Conservation (phyloP, 1,140 invertebrate genomes). For the Eriocheir sinensis region DNA sequence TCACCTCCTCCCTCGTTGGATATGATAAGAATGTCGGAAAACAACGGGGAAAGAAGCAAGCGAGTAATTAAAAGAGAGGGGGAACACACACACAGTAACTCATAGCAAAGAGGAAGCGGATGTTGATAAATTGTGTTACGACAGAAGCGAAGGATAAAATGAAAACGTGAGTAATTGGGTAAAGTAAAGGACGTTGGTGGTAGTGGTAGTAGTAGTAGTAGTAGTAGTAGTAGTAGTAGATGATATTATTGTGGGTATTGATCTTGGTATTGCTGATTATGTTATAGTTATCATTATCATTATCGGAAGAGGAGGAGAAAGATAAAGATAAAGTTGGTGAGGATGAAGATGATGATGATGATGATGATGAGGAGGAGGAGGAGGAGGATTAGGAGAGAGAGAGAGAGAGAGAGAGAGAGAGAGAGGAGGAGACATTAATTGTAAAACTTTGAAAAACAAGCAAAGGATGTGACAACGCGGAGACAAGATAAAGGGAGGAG, state of each 20-base stretch:
- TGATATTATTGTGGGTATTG: too few relatives aligned
- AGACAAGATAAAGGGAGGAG: too few relatives aligned
- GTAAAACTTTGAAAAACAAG: too few relatives aligned
- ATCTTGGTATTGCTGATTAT: too few relatives aligned
- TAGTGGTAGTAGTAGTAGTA: neutral
- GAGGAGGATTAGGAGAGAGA: neutral
- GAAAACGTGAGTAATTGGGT: neutral
- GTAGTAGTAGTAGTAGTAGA: neutral
- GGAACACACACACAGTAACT: too few relatives aligned
- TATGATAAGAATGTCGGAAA: too few relatives aligned
- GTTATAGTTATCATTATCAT: too few relatives aligned
- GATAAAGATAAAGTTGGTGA: neutral
- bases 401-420: constrained; percentile 43
- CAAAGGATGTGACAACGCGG: too few relatives aligned
- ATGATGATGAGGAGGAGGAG: neutral
- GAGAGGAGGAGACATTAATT: constrained; percentile 26
- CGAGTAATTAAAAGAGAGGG: too few relatives aligned
- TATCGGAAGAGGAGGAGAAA: neutral
- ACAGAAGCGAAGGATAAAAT: neutral
- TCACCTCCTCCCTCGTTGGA: too few relatives aligned
- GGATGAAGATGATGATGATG: neutral
- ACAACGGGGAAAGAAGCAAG: too few relatives aligned
- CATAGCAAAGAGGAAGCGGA: too few relatives aligned
- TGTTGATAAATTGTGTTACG: neutral
- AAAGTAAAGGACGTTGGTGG: neutral